Evolutionary conservation across 2,113 vertebrate genomes (phyloP).

Genomic region (Chionis minor): DNA sequence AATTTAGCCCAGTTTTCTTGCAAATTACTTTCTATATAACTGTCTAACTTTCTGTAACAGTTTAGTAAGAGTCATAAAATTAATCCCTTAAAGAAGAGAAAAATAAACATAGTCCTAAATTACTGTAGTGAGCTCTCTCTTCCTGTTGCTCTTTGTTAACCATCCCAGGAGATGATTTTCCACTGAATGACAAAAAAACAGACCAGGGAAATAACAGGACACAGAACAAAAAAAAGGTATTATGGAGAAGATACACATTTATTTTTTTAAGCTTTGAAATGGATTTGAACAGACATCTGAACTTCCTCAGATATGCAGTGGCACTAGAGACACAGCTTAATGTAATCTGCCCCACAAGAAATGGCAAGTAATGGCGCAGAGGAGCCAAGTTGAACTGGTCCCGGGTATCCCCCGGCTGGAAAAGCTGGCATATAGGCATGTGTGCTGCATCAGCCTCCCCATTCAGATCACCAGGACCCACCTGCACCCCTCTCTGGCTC

Average conservation of each 20-base stretch:
- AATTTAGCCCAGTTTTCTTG: neutral
- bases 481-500: neutral
- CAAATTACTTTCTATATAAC: slow-evolving; percentile 28
- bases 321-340: neutral
- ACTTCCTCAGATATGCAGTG: neutral
- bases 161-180: neutral
- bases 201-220: neutral
- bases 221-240: neutral
- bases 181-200: slow-evolving; percentile 18
- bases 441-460: neutral
- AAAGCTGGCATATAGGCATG: neutral
- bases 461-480: neutral
- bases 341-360: neutral
- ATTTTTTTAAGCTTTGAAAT: neutral
- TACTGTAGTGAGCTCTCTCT: neutral
- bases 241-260: neutral
- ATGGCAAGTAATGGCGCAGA: neutral
- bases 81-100: slow-evolving; percentile 25
- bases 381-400: neutral
- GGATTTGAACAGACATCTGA: neutral
- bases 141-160: neutral
- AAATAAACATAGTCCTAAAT: slow-evolving; percentile 25
- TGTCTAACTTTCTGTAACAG: slow-evolving; percentile 21
- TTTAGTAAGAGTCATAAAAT: slow-evolving; percentile 39
- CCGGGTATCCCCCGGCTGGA: neutral